Base-by-base conservation (phyloP, 2,113 vertebrate species). In the Potamarius usumacintae region DNA sequence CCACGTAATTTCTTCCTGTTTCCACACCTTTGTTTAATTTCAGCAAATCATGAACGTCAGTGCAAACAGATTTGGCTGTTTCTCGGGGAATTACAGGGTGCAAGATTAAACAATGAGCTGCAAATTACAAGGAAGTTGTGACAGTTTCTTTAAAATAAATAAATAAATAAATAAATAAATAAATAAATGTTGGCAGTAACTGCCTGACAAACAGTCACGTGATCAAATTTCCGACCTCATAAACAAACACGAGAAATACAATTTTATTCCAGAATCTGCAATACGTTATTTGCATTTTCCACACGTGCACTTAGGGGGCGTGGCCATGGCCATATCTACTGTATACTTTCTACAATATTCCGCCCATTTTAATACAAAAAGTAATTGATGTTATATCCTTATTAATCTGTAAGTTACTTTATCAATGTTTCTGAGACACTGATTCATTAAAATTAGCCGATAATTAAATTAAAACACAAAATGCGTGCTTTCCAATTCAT, bases 101-200 rank as follows among this genome's bases (percentile, higher is more conserved):
- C 84, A 63, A 60, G 84, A 65, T 78, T 78, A 85, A 63, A 85
- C 84, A 53, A 30, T 18, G 34, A 48, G 27, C 34, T 52, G 12
- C 12, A 84, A 74, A 57, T 34, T 58, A 72, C 8, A 34, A 25
- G n/a, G 6, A 48, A 62, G 34, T 12, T 62, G 18, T 7, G 0
- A 34, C 0, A 25, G 15, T 58, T 12, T 12, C 1, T 58, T 18
- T 60, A 30, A 30, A 15, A 34, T 1, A 69, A 30, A 27, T 0
- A 30, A 67, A 65, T 1, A 27, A n/a, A 10, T 4, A 67, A 67
- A 67, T 4, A 65, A 3, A n/a, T 9, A 65, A 25, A 30, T 34
- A 15, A 69, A 14, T 0, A n/a, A 27, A 6, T 34, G 17, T 2
- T 6, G 34, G 2, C 14, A 25, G 48, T n/a, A 78, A n/a, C 48